Evolutionary conservation across 2,888 invertebrate genomes (phyloP), one percentile per base, ranked within the genome.

Genomic region (Phyllotreta striolata): DNA sequence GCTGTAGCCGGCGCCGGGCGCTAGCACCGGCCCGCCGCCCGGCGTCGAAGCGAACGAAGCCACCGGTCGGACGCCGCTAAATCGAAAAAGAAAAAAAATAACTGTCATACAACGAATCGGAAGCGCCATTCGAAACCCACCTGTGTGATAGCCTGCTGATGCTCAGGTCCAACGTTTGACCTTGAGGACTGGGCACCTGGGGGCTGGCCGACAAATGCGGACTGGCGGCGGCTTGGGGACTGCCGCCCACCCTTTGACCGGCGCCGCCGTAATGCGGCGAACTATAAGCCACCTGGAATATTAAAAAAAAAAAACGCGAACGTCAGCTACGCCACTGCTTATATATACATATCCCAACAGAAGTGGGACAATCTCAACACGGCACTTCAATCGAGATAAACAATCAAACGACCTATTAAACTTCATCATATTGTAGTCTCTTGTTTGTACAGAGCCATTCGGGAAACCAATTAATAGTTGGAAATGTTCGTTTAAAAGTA

Each of bases 121-220:
- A 14, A 47, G 14, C 34, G 14, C 1, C 14, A 9, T 14, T 1
- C 70, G 68, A 40, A 54, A 64, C 64, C 63, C 54, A 93, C 92
- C 93, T 92, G 86, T 92, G 92, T 80, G 90, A 89, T 82, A 93
- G 87, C 82, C 92, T 87, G 83, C 91, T 92, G 75, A 94, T 93
- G 83, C 93, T 93, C 81, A 93, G 88, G 85, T 94, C 93, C 81
- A 93, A 86, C 76, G 93, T 93, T 82, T 94, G 93, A 76, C 93
- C 93, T 84, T 93, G 93, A 69, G 93, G 93, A 85, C 93, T 93
- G 78, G 93, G 93, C 83, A 93, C 93, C 85, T 93, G 92, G 71
- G 93, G 93, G 84, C 93, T 93, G 78, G 92, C 90, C 72, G 92
- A 89, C 74, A 90, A 87, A 79, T 90, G 89, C 70, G 93, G 93